Percentiles rank a stretch among this genome's conserved stretches.
phyloP scores from a whole-genome alignment of 2,888 invertebrate species.

The Zygaena filipendulae region DNA sequence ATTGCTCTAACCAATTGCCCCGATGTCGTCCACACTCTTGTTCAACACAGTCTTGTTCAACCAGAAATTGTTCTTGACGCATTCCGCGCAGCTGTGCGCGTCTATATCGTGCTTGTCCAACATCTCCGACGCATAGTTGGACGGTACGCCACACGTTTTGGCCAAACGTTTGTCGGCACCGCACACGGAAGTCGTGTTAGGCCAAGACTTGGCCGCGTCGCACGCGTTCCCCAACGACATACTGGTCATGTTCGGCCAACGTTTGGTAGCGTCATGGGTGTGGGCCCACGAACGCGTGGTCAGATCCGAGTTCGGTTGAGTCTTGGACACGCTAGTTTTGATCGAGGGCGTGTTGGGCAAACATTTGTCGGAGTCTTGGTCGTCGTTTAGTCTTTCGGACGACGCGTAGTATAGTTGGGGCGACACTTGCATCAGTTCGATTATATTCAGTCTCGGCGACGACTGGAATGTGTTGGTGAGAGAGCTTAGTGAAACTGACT shows the following conservation, averaged over 20 bases:
- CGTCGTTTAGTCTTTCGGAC: conserved; percentile 21
- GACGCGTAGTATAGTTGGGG: conserved; percentile 19
- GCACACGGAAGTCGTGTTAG: conserved; percentile 6
- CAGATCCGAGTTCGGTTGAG: background rate
- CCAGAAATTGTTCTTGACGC: conserved; percentile 32
- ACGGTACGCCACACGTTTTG: background rate
- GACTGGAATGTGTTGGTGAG: conserved; percentile 23
- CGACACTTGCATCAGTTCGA: conserved; percentile 35
- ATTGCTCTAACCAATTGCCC: conserved; percentile 25
- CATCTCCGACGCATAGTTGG: background rate
- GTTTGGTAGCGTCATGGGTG: conserved; percentile 15
- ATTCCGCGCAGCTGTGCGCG: conserved; percentile 26
- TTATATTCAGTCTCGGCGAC: conserved; percentile 24
- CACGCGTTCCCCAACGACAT: conserved; percentile 1
- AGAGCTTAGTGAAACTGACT: no score
- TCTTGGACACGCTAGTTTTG: background rate
- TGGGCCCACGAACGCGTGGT: no score
- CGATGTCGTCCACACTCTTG: conserved; percentile 20
- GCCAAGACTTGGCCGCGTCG: conserved; percentile 3
- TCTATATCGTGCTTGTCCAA: conserved; percentile 12
- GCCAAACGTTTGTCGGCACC: conserved; percentile 4
- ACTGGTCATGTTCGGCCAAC: conserved; percentile 11
- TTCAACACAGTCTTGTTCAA: conserved; percentile 19
- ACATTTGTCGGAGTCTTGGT: conserved; percentile 19
- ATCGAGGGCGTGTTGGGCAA: background rate